Base-by-base conservation (phyloP, 2,888 invertebrate genomes). In the Leptothorax acervorum region DNA sequence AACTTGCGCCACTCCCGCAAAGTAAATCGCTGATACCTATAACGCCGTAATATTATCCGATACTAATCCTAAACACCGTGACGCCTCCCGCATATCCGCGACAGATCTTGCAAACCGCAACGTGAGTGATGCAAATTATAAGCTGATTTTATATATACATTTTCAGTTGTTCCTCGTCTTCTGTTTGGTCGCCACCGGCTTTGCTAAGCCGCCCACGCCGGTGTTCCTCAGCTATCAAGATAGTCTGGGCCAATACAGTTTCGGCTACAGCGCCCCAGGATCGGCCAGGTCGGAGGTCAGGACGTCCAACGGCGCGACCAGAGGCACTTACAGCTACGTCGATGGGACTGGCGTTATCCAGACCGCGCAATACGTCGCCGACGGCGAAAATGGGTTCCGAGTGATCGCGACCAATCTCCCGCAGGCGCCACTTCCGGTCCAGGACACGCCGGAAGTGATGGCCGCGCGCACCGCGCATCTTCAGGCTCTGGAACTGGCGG, bases 391-490 rank as follows among this genome's bases (percentile, higher is more conserved):
- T 83, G 95, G 95, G n/a, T 96, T 95, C 93, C 93, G 94, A 8
- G 94, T 95, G 9, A 92, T 94, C 11, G 95, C 95, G 55, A 95
- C 95, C 74, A 95, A 95, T 91, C 89, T 95, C 63, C 95, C 95
- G 0, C 90, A 90, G 23, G 92, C 93, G 2, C 93, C 93, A 18
- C 79, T 86, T 45, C 93, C 93, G 48, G 95, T 94, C 45, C 90
- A 92, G 70, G 95, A 95, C 62, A 95, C 95, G 8, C 95, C 95
- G 35, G 95, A 95, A 90, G 95, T 95, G 6, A 86, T 87, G 15
- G 94, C 94, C 4, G 95, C 95, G 28, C 92, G 93, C 39, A 91
- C 89, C 3, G 93, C 92, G 55, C 95, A 95, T 86, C 91, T 95
- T 51, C 90, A 90, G n/a, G 94, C 94, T 15, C 84, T 93, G 23